A percentile compares a stretch with the other conserved stretches of the same genome.
These are phyloP conservation scores for Polymixis flavicincta DNA, from an alignment of 2,888 invertebrate genomes.

Conservation along the genomic window DNA sequence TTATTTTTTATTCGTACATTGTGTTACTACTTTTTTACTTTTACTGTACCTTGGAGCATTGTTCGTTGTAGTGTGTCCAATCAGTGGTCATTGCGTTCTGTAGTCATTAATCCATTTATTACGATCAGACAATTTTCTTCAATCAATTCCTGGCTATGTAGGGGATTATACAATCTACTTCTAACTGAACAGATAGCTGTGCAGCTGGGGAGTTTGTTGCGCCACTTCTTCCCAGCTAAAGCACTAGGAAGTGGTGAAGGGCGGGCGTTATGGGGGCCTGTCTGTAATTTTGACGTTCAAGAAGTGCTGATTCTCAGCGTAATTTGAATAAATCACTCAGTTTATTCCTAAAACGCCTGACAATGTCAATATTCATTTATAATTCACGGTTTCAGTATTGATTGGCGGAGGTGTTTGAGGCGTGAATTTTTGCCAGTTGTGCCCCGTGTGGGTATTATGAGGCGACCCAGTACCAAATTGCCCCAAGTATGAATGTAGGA, in stretches of 20 bases:
- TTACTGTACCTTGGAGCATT: background rate
- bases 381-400: background rate
- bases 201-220: too few relatives aligned
- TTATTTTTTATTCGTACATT: background rate
- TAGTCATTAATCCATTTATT: constrained; percentile 30
- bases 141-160: constrained; percentile 28
- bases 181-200: too few relatives aligned
- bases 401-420: background rate
- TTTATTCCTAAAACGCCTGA: too few relatives aligned
- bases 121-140: constrained; percentile 26
- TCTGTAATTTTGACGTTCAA: too few relatives aligned
- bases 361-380: too few relatives aligned
- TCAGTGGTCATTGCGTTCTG: constrained; percentile 24
- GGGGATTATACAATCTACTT: background rate
- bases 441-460: background rate
- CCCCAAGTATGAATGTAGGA: background rate
- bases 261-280: too few relatives aligned
- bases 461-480: background rate
- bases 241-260: too few relatives aligned
- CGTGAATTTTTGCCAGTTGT: background rate
- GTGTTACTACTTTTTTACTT: background rate
- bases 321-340: too few relatives aligned
- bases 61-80: constrained; percentile 18
- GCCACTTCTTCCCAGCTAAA: too few relatives aligned
- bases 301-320: too few relatives aligned